Evolutionary conservation across 2,888 invertebrate genomes (phyloP), one percentile per base, ranked within the genome.

Genomic region (Acheta domesticus): DNA sequence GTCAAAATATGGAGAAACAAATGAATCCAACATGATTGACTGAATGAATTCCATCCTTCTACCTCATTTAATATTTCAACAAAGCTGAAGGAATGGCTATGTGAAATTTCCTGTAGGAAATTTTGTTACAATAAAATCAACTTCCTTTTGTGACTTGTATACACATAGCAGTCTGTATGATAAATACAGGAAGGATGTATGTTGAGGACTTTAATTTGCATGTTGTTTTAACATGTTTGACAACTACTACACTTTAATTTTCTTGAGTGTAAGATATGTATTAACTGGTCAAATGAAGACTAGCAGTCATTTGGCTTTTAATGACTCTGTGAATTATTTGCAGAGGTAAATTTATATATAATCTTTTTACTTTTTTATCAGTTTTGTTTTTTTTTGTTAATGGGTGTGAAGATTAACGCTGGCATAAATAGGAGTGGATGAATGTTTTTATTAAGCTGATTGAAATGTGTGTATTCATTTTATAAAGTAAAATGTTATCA

Each of bases 11-110:
- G 62, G 62, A 62, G 62, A 62, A 14, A 11, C 62, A 62, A 62
- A 62, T 62, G 62, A 62, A 62, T n/a, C 62, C 62, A 62, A 62
- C 62, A 19, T 19, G 62, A 23, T 77, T 76, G 81, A 82, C 81
- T 82, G 81, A 82, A 77, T 23, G 77, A 89, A 91, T 91, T 91
- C 91, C 91, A 91, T 91, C 91, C 91, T 91, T 89, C 91, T 91
- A 91, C 91, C 91, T 91, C 91, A 91, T 48, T 75, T n/a, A 21
- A 62, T 12, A 62, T 19, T 62, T 62, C 16, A n/a, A 19, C 14
- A 62, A 62, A 62, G 16, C n/a, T 62, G 62, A 62, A 62, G 62
- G 62, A 19, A n/a, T 62, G 62, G 62, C n/a, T 62, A 62, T 62
- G 62, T 62, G 62, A 62, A 62, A 62, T 62, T 62, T 62, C 62